Evolutionary conservation across 2,888 invertebrate genomes (phyloP), one percentile per base, ranked within the genome.

Genomic region (Aphelenchoides bicaudatus): DNA sequence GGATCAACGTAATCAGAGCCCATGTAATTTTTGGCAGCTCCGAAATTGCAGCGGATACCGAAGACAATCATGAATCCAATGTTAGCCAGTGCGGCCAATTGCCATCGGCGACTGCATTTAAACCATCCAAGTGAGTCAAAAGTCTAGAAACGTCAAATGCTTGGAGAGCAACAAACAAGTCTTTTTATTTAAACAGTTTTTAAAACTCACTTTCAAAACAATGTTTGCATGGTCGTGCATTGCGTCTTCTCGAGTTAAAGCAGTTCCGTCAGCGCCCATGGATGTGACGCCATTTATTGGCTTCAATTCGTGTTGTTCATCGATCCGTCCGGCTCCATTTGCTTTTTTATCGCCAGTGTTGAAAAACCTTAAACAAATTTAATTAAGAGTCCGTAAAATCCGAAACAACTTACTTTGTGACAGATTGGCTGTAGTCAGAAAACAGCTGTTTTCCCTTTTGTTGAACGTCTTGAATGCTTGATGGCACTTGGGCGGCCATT

Each of bases 11-110:
- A 77, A 59, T 77, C 74, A 28, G 79, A 74, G 56, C 81, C 83
- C 85, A 85, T 85, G 80, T 88, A 87, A 58, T 91, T 86, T 81
- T 93, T 91, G 47, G 96, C 94, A 82, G 96, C 91, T 55, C 94
- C 91, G 89, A 98, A 90, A 83, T 96, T 98, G 82, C 93, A 94
- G 58, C 98, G 86, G 87, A 98, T 98, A 19, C 98, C 98, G 62
- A 83, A 83, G 3, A 82, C 82, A 59, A 83, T 81, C 66, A 83
- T 73, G 70, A 83, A 83, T 21, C 83, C 82, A 47, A 83, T 67
- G 63, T 82, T 80, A 66, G 82, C 82, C 28, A 83, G 71, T 39
- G 82, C 68, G 2, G 83, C 82, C 38, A 82, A 70, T 59, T 80
- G 77, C 55, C 55, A 54, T 19, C 55, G 25, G 10, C 37, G 25